phyloP scores from a whole-genome alignment of 2,888 invertebrate genomes.

The Cheilosia pagana region DNA sequence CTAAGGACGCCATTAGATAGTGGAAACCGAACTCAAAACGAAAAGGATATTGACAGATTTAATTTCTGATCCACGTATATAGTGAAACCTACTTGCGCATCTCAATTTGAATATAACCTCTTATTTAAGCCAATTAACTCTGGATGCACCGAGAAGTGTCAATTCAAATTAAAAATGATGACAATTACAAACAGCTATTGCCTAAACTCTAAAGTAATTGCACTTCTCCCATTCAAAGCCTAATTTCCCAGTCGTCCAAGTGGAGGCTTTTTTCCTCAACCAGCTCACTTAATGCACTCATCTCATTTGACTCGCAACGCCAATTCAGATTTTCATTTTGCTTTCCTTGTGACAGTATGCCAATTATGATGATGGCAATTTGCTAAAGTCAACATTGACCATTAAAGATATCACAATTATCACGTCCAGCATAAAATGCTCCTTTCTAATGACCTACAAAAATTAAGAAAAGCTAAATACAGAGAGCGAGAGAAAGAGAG shows the following conservation, averaged over 20 bases:
- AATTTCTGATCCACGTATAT: too few species aligned
- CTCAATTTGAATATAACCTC: too few species aligned
- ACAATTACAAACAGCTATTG: too few species aligned
- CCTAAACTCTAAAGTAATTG: not conserved
- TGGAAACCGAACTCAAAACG: too few species aligned
- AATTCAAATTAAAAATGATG: too few species aligned
- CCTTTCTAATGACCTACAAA: constrained; percentile 40
- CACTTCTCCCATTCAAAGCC: not conserved
- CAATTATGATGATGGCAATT: constrained; percentile 32
- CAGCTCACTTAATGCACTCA: not conserved
- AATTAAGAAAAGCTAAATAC: constrained; percentile 19
- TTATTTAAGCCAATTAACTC: too few species aligned
- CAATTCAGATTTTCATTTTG: not conserved
- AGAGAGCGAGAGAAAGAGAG: not conserved
- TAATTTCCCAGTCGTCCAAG: not conserved
- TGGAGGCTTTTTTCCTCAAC: not conserved
- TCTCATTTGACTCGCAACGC: not conserved
- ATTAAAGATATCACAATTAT: constrained; percentile 3
- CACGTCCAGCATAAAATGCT: constrained; percentile 6
- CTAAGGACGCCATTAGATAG: too few species aligned
- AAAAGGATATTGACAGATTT: too few species aligned
- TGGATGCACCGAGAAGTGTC: too few species aligned
- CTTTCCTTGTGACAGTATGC: constrained; percentile 15
- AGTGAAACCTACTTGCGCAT: too few species aligned
- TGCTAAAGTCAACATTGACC: constrained; percentile 13